Conservation (phyloP, 2,113 vertebrate genomes). For the Epinephelus moara region DNA sequence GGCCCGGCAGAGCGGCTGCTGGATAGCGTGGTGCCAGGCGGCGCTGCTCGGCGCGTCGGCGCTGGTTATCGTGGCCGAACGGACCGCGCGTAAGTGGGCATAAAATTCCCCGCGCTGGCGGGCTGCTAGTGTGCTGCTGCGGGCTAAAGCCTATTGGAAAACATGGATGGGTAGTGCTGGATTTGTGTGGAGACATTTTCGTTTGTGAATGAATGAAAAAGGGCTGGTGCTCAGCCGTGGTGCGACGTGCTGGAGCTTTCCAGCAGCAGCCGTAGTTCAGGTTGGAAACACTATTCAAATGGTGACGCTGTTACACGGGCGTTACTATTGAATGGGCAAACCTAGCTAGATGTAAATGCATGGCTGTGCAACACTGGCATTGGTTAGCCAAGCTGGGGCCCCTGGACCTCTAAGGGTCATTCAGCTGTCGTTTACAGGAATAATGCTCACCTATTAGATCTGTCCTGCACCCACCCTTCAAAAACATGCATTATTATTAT, state of each 20-base stretch:
- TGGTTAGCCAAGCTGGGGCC: background rate
- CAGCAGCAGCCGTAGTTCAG: conserved; percentile 4
- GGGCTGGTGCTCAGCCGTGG: conserved; percentile 31
- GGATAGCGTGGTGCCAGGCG: conserved; percentile 85
- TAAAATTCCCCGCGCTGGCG: background rate
- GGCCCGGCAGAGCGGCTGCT: conserved; percentile 79
- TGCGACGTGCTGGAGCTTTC: conserved; percentile 27
- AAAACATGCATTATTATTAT: background rate
- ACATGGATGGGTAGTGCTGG: background rate
- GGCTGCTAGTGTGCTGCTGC: background rate
- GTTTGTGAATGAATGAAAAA: conserved; percentile 7
- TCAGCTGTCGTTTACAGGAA: background rate
- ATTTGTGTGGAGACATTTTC: background rate
- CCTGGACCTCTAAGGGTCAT: conserved; percentile 21
- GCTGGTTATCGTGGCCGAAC: conserved; percentile 84
- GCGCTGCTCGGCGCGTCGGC: conserved; percentile 82
- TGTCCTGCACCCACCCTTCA: background rate
- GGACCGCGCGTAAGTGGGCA: conserved; percentile 84
- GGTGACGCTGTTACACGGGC: background rate
- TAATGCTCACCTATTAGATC: background rate
- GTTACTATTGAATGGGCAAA: conserved; percentile 1
- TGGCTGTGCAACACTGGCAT: background rate
- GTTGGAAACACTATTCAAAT: background rate
- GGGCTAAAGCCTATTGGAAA: background rate
- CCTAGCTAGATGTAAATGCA: background rate